These are phyloP conservation scores for Caradrina kadenii DNA, from an alignment of 2,888 invertebrate species.

Conservation along the genomic window DNA sequence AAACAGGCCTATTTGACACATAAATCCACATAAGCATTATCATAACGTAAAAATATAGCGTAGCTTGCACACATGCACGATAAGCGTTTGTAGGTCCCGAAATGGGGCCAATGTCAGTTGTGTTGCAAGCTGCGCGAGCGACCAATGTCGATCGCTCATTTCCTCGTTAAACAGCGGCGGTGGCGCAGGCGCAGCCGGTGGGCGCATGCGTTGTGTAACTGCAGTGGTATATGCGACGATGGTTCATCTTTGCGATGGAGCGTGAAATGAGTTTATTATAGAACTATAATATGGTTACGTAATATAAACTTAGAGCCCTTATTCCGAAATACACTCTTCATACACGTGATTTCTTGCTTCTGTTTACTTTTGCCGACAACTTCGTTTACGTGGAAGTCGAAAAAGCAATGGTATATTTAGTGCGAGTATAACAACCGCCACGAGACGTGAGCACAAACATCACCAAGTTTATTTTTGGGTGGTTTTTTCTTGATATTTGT, in stretches of 20 bases:
- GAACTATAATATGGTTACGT: neutral
- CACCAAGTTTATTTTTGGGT: too few species aligned
- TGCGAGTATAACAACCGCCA: too few species aligned
- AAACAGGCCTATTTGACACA: slow-evolving; percentile 25
- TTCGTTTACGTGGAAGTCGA: too few species aligned
- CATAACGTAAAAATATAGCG: slow-evolving; percentile 54
- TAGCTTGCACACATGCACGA: slow-evolving; percentile 75
- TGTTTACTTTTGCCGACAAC: too few species aligned
- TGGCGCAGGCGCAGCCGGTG: slow-evolving; percentile 55
- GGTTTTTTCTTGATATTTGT: too few species aligned
- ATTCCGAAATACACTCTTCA: too few species aligned
- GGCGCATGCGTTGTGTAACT: slow-evolving; percentile 63
- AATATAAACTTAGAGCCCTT: neutral
- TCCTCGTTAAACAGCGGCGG: slow-evolving; percentile 72
- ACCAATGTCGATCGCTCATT: slow-evolving; percentile 83
- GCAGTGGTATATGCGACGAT: slow-evolving; percentile 47
- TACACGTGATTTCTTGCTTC: too few species aligned
- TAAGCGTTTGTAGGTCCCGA: slow-evolving; percentile 85
- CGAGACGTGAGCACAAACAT: too few species aligned
- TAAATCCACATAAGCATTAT: slow-evolving; percentile 54
- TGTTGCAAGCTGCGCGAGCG: slow-evolving; percentile 85
- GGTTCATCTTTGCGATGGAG: slow-evolving; percentile 24
- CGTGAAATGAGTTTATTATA: slow-evolving; percentile 16
- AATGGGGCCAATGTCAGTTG: slow-evolving; percentile 87
- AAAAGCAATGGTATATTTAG: too few species aligned